phyloP scores from a whole-genome alignment of 2,113 vertebrate genomes.

The Microcebus jonahi region DNA sequence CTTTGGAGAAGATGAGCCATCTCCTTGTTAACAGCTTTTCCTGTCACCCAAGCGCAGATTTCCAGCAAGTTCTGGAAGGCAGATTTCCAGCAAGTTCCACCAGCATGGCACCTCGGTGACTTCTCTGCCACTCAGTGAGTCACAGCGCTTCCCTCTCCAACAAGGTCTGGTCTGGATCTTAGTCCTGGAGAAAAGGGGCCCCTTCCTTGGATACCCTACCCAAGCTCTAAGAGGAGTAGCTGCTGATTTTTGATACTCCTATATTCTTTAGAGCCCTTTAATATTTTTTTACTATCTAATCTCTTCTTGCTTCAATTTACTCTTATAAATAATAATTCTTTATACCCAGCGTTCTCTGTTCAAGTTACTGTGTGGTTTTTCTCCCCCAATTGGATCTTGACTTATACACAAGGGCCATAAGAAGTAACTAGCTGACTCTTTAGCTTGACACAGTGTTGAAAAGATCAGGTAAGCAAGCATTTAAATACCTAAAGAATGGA shows the following conservation, averaged over 20 bases:
- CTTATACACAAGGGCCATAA: not conserved
- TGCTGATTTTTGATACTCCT: not conserved
- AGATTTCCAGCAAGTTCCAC: not conserved
- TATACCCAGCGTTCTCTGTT: not conserved
- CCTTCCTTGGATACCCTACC: not conserved
- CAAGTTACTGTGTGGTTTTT: not conserved
- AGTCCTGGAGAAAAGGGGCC: not conserved
- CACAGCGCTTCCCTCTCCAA: not conserved
- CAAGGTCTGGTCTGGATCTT: not conserved
- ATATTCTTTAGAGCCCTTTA: not conserved
- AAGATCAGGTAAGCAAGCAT: not conserved
- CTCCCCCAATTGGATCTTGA: not conserved
- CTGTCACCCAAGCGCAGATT: not conserved
- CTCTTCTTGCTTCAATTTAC: not conserved
- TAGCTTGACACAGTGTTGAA: not conserved
- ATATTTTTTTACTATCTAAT: not conserved
- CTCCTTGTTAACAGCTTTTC: conserved; percentile 41
- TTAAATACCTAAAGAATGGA: not conserved
- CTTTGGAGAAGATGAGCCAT: not conserved
- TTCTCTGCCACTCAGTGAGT: not conserved
- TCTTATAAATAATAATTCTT: conserved; percentile 43
- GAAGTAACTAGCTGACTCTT: not conserved
- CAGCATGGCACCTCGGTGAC: not conserved
- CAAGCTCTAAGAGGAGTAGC: not conserved
- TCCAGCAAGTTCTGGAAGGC: not conserved